Evolutionary conservation across 2,888 invertebrate genomes (phyloP).

Genomic region (Apamea anceps): DNA sequence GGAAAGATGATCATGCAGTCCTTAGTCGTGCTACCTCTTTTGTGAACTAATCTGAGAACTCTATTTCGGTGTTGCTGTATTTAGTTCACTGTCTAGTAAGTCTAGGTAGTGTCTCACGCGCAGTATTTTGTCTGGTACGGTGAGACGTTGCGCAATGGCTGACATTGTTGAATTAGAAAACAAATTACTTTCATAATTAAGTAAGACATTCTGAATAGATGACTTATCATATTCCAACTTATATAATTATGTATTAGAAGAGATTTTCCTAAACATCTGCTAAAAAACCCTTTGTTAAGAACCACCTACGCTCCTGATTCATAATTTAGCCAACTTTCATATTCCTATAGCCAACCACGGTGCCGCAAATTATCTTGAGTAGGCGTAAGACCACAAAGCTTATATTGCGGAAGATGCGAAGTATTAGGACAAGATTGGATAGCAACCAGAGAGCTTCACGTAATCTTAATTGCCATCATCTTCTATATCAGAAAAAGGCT

Average conservation of each 20-base stretch:
- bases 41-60: constrained; percentile 16
- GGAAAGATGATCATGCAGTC: constrained; percentile 20
- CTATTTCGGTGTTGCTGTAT: constrained; percentile 47
- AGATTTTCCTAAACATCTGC: constrained; percentile 13
- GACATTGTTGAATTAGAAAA: constrained; percentile 7
- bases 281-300: constrained; percentile 45
- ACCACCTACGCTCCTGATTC: constrained; percentile 47
- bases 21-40: constrained; percentile 15
- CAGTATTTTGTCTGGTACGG: constrained; percentile 20
- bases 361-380: constrained; percentile 53
- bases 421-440: constrained; percentile 11
- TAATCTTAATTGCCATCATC: not conserved
- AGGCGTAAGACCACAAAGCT: constrained; percentile 55
- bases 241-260: constrained; percentile 9
- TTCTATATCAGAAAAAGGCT: not conserved
- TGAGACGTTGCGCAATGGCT: constrained; percentile 28
- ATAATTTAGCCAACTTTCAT: constrained; percentile 58
- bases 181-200: constrained; percentile 26
- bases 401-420: constrained; percentile 46
- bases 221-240: not conserved
- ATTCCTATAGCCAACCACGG: constrained; percentile 31
- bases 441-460: not conserved
- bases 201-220: not conserved
- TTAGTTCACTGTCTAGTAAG: constrained; percentile 30
- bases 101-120: constrained; percentile 10